Evolutionary conservation across 2,797 vertebrate genomes (phyloP).

Genomic region (Acanthopagrus latus): DNA sequence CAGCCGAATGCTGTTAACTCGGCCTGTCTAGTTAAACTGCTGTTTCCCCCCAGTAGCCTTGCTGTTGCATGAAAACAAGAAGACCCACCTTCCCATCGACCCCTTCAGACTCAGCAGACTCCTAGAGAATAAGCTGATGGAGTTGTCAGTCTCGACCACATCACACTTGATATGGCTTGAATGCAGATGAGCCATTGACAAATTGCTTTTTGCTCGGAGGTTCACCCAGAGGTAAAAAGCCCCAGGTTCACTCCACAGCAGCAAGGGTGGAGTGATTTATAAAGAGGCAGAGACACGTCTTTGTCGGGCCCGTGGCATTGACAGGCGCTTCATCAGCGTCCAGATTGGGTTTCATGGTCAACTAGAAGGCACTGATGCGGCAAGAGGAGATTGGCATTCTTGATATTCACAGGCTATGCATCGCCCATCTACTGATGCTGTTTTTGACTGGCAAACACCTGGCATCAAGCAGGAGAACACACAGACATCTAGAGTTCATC

Average conservation of each 20-base stretch:
- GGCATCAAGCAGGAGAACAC: constrained; percentile 12
- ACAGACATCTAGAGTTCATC: background rate
- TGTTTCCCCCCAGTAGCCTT: constrained; percentile 26
- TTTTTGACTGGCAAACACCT: constrained; percentile 39
- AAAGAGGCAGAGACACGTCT: constrained; percentile 71
- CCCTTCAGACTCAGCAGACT: constrained; percentile 26
- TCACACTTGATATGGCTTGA: constrained; percentile 67
- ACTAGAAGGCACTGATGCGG: constrained; percentile 68
- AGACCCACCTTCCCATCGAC: constrained; percentile 33
- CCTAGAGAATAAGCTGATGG: constrained; percentile 59
- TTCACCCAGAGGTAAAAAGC: constrained; percentile 73
- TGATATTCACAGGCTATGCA: constrained; percentile 24
- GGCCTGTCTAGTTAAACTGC: constrained; percentile 50
- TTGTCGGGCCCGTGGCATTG: constrained; percentile 65
- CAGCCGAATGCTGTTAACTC: constrained; percentile 24
- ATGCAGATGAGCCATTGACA: constrained; percentile 83
- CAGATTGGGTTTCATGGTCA: constrained; percentile 79
- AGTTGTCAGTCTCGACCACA: constrained; percentile 71
- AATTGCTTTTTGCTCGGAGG: constrained; percentile 79
- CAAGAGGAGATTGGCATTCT: constrained; percentile 64
- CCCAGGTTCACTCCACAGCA: constrained; percentile 53
- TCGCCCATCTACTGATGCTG: constrained; percentile 14
- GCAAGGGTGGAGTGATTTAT: constrained; percentile 71
- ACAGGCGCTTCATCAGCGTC: constrained; percentile 78
- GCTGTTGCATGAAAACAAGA: constrained; percentile 50